Conservation (phyloP, 2,888 invertebrate genomes). For the Himalopsyche anomala region DNA sequence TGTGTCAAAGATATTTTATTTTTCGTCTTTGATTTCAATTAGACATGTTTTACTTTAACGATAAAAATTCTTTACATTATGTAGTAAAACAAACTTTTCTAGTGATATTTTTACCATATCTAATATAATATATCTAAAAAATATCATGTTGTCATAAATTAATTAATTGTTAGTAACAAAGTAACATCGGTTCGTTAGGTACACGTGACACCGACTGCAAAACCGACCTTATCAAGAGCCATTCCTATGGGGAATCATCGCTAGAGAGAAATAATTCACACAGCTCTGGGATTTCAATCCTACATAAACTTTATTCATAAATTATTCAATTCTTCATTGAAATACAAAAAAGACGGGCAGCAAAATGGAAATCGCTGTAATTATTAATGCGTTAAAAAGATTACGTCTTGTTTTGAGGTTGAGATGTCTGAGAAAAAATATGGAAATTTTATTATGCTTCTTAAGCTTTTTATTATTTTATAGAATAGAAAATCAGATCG, state of each 20-base stretch:
- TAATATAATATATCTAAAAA: too few relatives aligned
- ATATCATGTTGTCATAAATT: too few relatives aligned
- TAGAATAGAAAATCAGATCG: neutral
- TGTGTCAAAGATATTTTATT: too few relatives aligned
- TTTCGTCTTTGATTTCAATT: too few relatives aligned
- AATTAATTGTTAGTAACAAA: neutral
- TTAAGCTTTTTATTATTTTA: neutral
- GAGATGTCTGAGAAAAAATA: neutral
- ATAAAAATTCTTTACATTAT: too few relatives aligned
- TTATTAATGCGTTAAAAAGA: slow-evolving; percentile 51
- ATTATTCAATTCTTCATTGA: slow-evolving; percentile 53
- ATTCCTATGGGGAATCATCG: slow-evolving; percentile 37
- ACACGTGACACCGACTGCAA: slow-evolving; percentile 3
- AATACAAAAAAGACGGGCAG: slow-evolving; percentile 49
- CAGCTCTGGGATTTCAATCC: slow-evolving; percentile 39
- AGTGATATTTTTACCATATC: too few relatives aligned
- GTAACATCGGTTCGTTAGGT: slow-evolving; percentile 7
- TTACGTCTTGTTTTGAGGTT: slow-evolving; percentile 44
- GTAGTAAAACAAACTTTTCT: too few relatives aligned
- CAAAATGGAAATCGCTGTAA: slow-evolving; percentile 19
- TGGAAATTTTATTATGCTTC: neutral
- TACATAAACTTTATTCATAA: slow-evolving; percentile 45
- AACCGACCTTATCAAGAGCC: neutral
- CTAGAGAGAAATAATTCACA: slow-evolving; percentile 45
- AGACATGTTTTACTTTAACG: too few relatives aligned